Evolutionary conservation across 1,140 invertebrate species (phyloP).

Genomic region (Fopius arisanus): DNA sequence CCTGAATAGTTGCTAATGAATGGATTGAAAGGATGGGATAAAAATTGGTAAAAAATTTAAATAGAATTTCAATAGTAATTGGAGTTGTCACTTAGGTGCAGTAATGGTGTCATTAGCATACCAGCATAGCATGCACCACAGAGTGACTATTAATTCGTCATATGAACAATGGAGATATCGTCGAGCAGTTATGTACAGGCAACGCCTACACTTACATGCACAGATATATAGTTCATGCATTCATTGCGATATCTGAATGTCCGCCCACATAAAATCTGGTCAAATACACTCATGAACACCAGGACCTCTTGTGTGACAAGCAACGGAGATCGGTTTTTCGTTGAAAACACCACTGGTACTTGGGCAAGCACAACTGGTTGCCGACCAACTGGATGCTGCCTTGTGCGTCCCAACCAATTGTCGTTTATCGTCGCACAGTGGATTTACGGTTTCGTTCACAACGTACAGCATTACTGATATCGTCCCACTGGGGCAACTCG

Average conservation of each 20-base stretch:
- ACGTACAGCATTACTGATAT: slow-evolving; percentile 27
- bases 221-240: slow-evolving; percentile 6
- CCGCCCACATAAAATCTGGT: slow-evolving; percentile 22
- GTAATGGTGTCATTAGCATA: slow-evolving; percentile 12
- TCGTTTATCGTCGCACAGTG: slow-evolving; percentile 36
- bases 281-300: neutral
- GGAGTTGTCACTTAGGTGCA: slow-evolving; percentile 19
- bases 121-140: neutral
- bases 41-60: neutral
- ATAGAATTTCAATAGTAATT: slow-evolving; percentile 9
- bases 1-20: neutral
- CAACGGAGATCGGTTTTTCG: neutral
- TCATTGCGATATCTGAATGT: slow-evolving; percentile 28
- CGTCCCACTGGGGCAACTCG: slow-evolving; percentile 31
- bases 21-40: neutral
- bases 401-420: slow-evolving; percentile 33
- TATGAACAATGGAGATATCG: slow-evolving; percentile 27
- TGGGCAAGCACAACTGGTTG: neutral
- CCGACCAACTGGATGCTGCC: neutral
- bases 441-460: slow-evolving; percentile 37
- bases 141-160: slow-evolving; percentile 18
- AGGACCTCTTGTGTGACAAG: neutral
- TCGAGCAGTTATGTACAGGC: neutral
- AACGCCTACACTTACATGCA: slow-evolving; percentile 19
- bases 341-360: neutral